Evolutionary conservation across 2,888 invertebrate species (phyloP).

Genomic region (Xanthorhoe designata): DNA sequence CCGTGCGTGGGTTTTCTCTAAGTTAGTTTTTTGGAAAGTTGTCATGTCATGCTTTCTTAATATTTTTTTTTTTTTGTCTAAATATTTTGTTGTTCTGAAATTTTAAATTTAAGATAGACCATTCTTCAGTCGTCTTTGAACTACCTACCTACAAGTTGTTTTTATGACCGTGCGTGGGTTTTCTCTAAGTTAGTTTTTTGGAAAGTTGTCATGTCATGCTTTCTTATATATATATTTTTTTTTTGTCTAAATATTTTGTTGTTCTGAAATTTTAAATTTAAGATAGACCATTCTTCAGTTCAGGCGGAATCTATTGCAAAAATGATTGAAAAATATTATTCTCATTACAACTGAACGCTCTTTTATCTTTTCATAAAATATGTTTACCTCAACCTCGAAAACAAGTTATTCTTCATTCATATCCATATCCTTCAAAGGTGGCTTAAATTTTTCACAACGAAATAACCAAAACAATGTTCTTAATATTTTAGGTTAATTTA

Average conservation of each 20-base stretch:
- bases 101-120: too few relatives aligned
- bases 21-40: background rate
- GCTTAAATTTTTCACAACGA: constrained; percentile 12
- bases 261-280: too few relatives aligned
- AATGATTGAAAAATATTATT: background rate
- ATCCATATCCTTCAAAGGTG: constrained; percentile 15
- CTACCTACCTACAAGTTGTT: constrained; percentile 26
- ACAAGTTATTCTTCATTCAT: constrained; percentile 19
- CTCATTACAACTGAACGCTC: background rate
- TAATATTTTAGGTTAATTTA: constrained; percentile 14
- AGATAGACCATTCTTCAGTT: too few relatives aligned
- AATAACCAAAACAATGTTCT: constrained; percentile 26
- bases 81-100: too few relatives aligned
- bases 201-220: too few relatives aligned
- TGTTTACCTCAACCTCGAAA: constrained; percentile 4
- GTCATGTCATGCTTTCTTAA: too few relatives aligned
- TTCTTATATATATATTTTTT: too few relatives aligned
- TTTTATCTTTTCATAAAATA: background rate
- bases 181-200: constrained; percentile 6
- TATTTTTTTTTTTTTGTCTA: too few relatives aligned
- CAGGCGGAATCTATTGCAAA: too few relatives aligned
- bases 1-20: constrained; percentile 27
- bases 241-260: too few relatives aligned
- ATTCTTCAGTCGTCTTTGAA: constrained; percentile 40
- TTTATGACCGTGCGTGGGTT: constrained; percentile 33